Evolutionary conservation across 2,113 vertebrate species (phyloP), one percentile per base, ranked within the genome.

Genomic region (Origma solitaria): DNA sequence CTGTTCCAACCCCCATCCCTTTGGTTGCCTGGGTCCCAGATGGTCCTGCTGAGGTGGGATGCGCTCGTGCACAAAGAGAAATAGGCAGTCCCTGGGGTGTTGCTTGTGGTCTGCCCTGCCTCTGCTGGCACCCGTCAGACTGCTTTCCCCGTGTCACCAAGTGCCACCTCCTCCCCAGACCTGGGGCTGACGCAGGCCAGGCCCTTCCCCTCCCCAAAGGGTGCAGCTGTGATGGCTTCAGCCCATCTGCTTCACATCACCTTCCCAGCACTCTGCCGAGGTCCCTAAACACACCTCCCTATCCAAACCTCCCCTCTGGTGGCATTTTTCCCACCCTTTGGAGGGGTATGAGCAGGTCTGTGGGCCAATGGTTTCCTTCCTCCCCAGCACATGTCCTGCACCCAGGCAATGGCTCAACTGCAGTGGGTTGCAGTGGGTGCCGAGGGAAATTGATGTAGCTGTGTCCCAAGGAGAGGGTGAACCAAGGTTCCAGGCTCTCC

Each of bases 281-380:
- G 42, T 70, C 50, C 44, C 87, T 76, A 9, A 60, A 53, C 44
- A 23, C 5, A 44, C 10, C 28, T 60, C 42, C 13, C 9, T 4
- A 0, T 25, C 42, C 64, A 61, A 24, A 80, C 20, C 31, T 65
- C 11, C 5, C 18, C 4, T 0, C 28, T 30, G 68, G 60, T 66
- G 60, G 35, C 30, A 15, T 80, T 93, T 64, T 38, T 4, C 65
- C 49, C 49, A 42, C 27, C 49, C 16, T 38, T 9, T 1, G 8
- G 15, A 68, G 47, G 24, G 33, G 5, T 49, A 12, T 0, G 8
- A 50, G 33, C 88, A 80, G 38, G 10, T 17, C 44, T 0, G 0
- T 27, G 38, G 28, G 51, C 45, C 1, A 1, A 8, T 4, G 21
- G 19, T 62, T 44, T 50, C 38, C 70, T 60, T 35, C 40, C 21